Percentiles rank a stretch among this genome's conserved stretches.
Evolutionary conservation across 1,140 invertebrate species (phyloP).

Genomic region (Periplaneta americana): DNA sequence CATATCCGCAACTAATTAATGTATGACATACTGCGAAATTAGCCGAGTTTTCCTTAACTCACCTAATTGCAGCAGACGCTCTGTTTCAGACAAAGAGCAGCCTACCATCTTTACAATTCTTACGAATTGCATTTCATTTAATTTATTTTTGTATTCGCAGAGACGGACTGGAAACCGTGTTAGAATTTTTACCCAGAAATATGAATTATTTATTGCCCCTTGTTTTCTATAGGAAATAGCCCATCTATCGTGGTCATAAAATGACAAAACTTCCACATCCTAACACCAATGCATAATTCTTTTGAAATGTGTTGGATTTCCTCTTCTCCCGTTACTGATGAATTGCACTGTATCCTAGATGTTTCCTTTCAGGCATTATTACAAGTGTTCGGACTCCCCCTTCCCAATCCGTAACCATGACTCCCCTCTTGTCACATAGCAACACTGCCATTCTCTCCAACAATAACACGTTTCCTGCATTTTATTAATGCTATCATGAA

Average conservation of each 20-base stretch:
- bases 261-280: neutral
- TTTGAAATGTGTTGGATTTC: neutral
- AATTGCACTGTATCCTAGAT: neutral
- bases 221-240: neutral
- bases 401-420: neutral
- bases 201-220: neutral
- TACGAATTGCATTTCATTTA: too few relatives aligned
- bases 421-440: neutral
- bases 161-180: too few relatives aligned
- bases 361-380: neutral
- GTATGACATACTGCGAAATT: too few relatives aligned
- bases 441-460: neutral
- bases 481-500: neutral
- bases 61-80: too few relatives aligned
- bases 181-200: too few relatives aligned
- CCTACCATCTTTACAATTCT: too few relatives aligned
- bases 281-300: neutral
- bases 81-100: too few relatives aligned
- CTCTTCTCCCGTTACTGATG: neutral
- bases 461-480: neutral
- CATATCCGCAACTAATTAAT: too few relatives aligned
- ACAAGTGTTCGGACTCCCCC: neutral
- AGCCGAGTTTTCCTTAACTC: too few relatives aligned
- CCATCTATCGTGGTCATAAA: neutral
- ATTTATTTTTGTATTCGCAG: too few relatives aligned